Evolutionary conservation across 2,797 vertebrate species (phyloP).

Genomic region (Spinus pinus): DNA sequence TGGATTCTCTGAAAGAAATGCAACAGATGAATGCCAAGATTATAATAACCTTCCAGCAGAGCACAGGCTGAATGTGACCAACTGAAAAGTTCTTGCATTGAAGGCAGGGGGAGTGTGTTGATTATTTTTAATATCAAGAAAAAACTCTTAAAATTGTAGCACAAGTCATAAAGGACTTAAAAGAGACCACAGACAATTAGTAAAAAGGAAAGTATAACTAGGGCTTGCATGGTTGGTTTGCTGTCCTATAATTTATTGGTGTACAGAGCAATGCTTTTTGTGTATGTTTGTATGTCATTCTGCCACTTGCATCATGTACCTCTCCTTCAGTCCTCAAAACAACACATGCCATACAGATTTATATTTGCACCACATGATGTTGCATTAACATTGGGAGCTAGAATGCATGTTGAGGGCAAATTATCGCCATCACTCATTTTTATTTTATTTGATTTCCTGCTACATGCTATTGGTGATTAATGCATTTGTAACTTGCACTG

Average conservation of each 20-base stretch:
- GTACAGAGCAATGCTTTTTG: not conserved
- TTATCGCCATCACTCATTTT: slow-evolving; percentile 18
- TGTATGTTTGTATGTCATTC: slow-evolving; percentile 9
- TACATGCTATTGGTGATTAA: slow-evolving; percentile 25
- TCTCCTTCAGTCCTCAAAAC: not conserved
- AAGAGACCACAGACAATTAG: slow-evolving; percentile 29
- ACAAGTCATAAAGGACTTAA: slow-evolving; percentile 37
- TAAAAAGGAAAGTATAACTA: slow-evolving; percentile 20
- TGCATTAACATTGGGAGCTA: slow-evolving; percentile 33
- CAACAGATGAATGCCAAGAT: slow-evolving; percentile 33
- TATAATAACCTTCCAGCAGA: slow-evolving; percentile 32
- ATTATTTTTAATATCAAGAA: slow-evolving; percentile 32
- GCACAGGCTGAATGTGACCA: slow-evolving; percentile 36
- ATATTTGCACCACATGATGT: not conserved
- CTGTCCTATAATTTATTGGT: slow-evolving; percentile 30
- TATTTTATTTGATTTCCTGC: slow-evolving; percentile 50
- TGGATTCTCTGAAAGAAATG: slow-evolving; percentile 48
- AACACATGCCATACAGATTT: not conserved
- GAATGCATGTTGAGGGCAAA: not conserved
- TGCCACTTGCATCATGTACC: not conserved
- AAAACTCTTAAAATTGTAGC: slow-evolving; percentile 11
- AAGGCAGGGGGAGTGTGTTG: slow-evolving; percentile 18
- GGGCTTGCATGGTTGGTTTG: slow-evolving; percentile 28
- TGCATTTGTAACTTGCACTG: slow-evolving; percentile 14
- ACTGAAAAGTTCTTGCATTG: slow-evolving; percentile 44